Evolutionary conservation across 2,888 invertebrate species (phyloP).

Genomic region (Myathropa florea): DNA sequence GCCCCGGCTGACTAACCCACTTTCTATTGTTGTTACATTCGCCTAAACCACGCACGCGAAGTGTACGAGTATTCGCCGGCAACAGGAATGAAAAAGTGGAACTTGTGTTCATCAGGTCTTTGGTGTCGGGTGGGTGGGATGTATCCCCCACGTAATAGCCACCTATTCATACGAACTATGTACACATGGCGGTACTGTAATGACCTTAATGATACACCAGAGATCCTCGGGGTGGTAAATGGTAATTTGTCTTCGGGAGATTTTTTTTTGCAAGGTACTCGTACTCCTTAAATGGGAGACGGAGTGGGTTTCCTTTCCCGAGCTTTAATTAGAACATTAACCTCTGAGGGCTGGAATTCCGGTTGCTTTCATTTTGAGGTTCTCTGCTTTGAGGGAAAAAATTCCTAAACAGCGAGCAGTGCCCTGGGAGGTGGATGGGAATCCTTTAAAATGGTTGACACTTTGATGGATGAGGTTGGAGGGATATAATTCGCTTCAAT

Average conservation of each 20-base stretch:
- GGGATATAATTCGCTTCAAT: background rate
- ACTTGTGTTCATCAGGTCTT: slow-evolving; percentile 27
- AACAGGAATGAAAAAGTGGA: slow-evolving; percentile 18
- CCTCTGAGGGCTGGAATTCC: slow-evolving; percentile 31
- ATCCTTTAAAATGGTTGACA: slow-evolving; percentile 18
- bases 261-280: background rate
- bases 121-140: background rate
- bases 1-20: slow-evolving; percentile 60
- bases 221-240: background rate
- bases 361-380: background rate
- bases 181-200: slow-evolving; percentile 10
- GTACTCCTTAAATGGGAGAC: background rate
- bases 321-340: slow-evolving; percentile 53
- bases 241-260: slow-evolving; percentile 33
- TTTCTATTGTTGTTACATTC: slow-evolving; percentile 42
- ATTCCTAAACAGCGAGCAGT: background rate
- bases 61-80: slow-evolving; percentile 29
- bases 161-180: background rate
- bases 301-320: slow-evolving; percentile 1
- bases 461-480: slow-evolving; percentile 50
- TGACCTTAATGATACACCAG: slow-evolving; percentile 46
- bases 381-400: background rate
- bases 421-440: background rate
- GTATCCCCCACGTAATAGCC: background rate
- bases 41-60: slow-evolving; percentile 56